These are phyloP conservation scores for Callyntrura sp. DNA, from an alignment of 2,888 invertebrate genomes.

Conservation along the genomic window DNA sequence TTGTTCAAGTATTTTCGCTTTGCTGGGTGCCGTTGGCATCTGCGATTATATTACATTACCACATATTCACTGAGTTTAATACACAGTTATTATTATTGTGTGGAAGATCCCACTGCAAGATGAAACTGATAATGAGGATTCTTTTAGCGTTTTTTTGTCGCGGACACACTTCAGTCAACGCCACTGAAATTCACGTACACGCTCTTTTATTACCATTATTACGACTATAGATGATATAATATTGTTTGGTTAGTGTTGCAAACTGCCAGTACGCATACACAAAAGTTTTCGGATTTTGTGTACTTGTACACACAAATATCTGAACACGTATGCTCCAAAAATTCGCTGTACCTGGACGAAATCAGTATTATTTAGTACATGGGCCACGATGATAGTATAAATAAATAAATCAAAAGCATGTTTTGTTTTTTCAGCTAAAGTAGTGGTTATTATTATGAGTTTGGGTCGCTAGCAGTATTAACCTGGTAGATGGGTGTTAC, in stretches of 20 bases:
- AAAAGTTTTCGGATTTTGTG: no score
- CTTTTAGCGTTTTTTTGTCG: slow-evolving; percentile 9
- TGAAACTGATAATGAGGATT: not conserved
- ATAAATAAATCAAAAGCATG: not conserved
- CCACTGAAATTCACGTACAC: slow-evolving; percentile 7
- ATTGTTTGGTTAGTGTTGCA: no score
- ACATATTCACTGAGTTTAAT: not conserved
- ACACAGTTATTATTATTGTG: not conserved
- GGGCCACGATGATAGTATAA: not conserved
- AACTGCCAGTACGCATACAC: no score
- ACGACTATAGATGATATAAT: not conserved
- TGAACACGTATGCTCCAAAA: no score
- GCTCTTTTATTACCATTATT: slow-evolving; percentile 20
- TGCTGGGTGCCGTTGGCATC: slow-evolving; percentile 43
- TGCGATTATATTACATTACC: slow-evolving; percentile 6
- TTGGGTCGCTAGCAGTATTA: not conserved
- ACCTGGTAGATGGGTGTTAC: not conserved
- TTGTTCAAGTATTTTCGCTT: slow-evolving; percentile 52
- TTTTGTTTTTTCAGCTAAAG: not conserved
- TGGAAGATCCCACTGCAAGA: slow-evolving; percentile 12
- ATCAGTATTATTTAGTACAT: not conserved
- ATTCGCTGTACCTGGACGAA: not conserved
- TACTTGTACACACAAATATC: no score
- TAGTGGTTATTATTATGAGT: not conserved
- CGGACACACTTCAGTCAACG: slow-evolving; percentile 35